These are phyloP conservation scores for Mustela lutreola DNA, from an alignment of 2,113 vertebrate genomes.

Conservation along the genomic window DNA sequence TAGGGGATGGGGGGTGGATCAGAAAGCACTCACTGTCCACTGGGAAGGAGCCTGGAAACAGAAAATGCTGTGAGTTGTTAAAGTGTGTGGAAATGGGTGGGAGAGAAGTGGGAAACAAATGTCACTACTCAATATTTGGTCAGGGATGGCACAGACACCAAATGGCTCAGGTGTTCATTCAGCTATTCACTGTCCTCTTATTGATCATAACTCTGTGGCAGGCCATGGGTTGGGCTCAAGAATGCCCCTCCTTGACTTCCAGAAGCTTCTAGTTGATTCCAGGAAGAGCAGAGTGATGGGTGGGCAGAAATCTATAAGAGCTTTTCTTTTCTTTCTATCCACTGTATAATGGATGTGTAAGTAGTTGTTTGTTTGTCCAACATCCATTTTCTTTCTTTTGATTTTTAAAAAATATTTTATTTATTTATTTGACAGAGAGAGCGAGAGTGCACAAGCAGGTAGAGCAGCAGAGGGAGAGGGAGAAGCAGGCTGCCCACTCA, in stretches of 20 bases:
- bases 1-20: fast-evolving
- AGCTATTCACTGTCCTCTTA: neutral
- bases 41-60: neutral
- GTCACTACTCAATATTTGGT: neutral
- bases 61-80: neutral
- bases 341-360: neutral
- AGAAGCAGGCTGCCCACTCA: no score
- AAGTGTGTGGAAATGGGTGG: neutral
- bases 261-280: neutral
- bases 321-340: neutral
- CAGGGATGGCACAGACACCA: neutral
- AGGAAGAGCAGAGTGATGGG: neutral
- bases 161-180: neutral
- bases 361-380: neutral
- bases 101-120: neutral
- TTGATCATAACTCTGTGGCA: neutral
- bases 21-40: neutral
- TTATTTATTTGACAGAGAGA: no score
- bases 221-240: neutral
- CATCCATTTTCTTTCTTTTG: neutral
- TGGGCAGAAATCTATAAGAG: neutral
- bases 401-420: no score
- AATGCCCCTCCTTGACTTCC: neutral
- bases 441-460: no score
- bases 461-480: no score